These are phyloP conservation scores for Colostygia pectinataria DNA, from an alignment of 2,888 invertebrate genomes.

Conservation along the genomic window DNA sequence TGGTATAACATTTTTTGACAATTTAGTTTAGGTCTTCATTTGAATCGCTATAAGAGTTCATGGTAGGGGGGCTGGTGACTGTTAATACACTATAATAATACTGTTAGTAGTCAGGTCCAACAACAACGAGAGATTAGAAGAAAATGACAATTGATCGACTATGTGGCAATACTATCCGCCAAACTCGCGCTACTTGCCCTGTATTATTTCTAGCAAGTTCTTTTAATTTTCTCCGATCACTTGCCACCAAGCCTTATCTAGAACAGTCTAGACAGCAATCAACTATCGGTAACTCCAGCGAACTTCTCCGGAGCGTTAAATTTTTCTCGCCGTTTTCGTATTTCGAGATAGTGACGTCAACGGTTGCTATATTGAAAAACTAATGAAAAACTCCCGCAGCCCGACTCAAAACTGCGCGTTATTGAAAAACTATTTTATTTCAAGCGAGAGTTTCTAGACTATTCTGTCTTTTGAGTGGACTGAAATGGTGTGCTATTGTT, in stretches of 20 bases:
- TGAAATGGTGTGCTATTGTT: conserved; percentile 21
- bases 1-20: too few species aligned
- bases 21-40: too few species aligned
- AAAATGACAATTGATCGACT: too few species aligned
- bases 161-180: too few species aligned
- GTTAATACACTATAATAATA: too few species aligned
- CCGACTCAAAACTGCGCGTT: conserved; percentile 51
- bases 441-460: conserved; percentile 35
- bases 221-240: background rate
- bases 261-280: conserved; percentile 20
- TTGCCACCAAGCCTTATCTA: background rate
- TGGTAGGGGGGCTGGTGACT: too few species aligned
- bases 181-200: too few species aligned
- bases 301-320: conserved; percentile 28
- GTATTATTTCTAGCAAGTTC: too few species aligned
- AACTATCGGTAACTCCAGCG: conserved; percentile 9
- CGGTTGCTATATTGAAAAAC: conserved; percentile 58
- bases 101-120: too few species aligned
- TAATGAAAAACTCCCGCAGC: conserved; percentile 58
- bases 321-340: conserved; percentile 37
- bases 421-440: conserved; percentile 70
- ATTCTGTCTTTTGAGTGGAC: conserved; percentile 37
- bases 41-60: too few species aligned
- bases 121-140: too few species aligned
- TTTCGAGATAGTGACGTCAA: conserved; percentile 38